A percentile compares a stretch with the other conserved stretches of the same genome.
Evolutionary conservation across 1,140 invertebrate genomes (phyloP).

Genomic region (Camponotus pennsylvanicus): DNA sequence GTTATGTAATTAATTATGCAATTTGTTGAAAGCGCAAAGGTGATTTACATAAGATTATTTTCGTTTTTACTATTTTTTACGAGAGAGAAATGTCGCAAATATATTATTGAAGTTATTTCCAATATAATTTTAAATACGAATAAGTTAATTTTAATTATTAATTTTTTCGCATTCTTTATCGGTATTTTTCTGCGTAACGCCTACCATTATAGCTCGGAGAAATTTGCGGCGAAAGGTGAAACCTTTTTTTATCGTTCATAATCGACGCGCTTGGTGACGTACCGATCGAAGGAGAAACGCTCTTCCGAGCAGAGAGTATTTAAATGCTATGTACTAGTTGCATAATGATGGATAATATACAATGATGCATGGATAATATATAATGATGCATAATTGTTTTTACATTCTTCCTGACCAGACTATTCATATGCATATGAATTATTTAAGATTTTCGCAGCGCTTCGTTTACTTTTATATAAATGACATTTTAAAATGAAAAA

Average conservation of each 20-base stretch:
- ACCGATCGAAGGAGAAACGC: conserved; percentile 39
- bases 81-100: conserved; percentile 6
- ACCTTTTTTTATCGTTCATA: conserved; percentile 46
- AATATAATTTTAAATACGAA: not conserved
- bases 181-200: not conserved
- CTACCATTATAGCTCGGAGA: conserved; percentile 43
- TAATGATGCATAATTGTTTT: too few species aligned
- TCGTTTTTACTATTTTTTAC: not conserved
- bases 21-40: not conserved
- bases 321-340: conserved; percentile 36
- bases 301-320: not conserved
- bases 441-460: not conserved
- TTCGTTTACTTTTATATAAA: not conserved
- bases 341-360: conserved; percentile 37
- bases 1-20: conserved; percentile 22
- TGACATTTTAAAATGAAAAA: not conserved
- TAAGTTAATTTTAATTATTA: not conserved
- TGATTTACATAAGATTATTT: conserved; percentile 10
- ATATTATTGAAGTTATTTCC: not conserved
- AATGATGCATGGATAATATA: too few species aligned
- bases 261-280: conserved; percentile 56
- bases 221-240: conserved; percentile 63
- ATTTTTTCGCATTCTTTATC: not conserved
- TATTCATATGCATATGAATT: conserved; percentile 22
- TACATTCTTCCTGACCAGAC: not conserved